Conservation (phyloP, 2,113 vertebrate genomes). For the Colinus virginianus region DNA sequence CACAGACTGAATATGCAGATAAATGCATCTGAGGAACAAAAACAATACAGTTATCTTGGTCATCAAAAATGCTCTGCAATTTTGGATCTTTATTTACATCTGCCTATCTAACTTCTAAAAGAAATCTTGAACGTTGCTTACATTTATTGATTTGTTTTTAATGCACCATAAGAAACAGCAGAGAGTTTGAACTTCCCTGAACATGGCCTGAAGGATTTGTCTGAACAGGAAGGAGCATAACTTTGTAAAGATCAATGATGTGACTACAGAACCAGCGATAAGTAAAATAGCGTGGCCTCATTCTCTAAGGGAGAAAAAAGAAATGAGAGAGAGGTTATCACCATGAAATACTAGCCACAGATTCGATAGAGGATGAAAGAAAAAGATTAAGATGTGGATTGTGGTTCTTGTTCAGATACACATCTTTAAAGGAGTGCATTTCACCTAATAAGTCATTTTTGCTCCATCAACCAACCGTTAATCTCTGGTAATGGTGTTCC, state of each 20-base stretch:
- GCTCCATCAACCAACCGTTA: background rate
- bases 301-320: background rate
- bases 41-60: background rate
- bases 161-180: background rate
- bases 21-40: background rate
- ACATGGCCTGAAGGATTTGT: background rate
- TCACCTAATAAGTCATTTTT: constrained; percentile 47
- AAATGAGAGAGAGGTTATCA: background rate
- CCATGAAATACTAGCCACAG: background rate
- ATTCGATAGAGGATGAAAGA: background rate
- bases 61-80: background rate
- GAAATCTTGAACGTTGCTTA: background rate
- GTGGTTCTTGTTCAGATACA: background rate
- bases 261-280: background rate
- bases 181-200: background rate
- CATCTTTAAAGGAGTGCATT: background rate
- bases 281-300: background rate
- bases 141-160: background rate
- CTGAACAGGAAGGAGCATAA: background rate
- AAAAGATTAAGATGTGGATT: constrained; percentile 19
- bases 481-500: constrained; percentile 20
- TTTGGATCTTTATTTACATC: background rate
- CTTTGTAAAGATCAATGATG: background rate
- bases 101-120: background rate
- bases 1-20: background rate